Percentiles rank a stretch among this genome's conserved stretches.
Conservation (phyloP, 2,113 vertebrate species). For the Prolemur simus region DNA sequence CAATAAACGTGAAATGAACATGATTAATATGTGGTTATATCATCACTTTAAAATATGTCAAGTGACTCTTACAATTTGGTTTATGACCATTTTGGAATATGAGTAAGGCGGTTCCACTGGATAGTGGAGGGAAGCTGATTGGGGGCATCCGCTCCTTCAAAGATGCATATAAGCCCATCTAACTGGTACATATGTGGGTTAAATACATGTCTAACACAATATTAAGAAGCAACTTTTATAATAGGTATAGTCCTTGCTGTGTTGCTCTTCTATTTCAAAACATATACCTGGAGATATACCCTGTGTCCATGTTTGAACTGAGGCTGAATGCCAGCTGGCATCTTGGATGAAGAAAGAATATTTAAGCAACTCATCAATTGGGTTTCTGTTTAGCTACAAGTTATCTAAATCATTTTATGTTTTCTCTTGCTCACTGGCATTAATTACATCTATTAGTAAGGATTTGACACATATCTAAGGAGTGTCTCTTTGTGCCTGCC, state of each 20-base stretch:
- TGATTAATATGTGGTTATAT: constrained; percentile 54
- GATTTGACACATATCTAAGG: neutral
- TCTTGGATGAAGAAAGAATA: neutral
- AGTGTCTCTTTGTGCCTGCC: neutral
- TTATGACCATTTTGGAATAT: constrained; percentile 44
- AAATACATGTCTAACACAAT: neutral
- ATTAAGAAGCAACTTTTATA: constrained; percentile 12
- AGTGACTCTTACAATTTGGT: constrained; percentile 26
- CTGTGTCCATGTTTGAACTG: neutral
- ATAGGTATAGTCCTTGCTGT: neutral
- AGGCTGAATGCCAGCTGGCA: neutral
- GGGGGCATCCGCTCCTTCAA: neutral
- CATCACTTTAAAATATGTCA: constrained; percentile 66
- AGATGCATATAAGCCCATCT: neutral
- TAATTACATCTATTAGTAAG: neutral
- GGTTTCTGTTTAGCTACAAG: constrained; percentile 4
- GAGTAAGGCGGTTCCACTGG: constrained; percentile 49
- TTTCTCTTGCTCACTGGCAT: neutral
- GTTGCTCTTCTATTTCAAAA: neutral
- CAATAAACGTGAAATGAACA: constrained; percentile 60
- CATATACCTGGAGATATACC: neutral
- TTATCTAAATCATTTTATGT: neutral
- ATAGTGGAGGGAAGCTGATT: constrained; percentile 63
- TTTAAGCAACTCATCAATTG: neutral
- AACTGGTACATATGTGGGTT: constrained; percentile 54